Evolutionary conservation across 2,113 vertebrate species (phyloP).

Genomic region (Panthera leo): DNA sequence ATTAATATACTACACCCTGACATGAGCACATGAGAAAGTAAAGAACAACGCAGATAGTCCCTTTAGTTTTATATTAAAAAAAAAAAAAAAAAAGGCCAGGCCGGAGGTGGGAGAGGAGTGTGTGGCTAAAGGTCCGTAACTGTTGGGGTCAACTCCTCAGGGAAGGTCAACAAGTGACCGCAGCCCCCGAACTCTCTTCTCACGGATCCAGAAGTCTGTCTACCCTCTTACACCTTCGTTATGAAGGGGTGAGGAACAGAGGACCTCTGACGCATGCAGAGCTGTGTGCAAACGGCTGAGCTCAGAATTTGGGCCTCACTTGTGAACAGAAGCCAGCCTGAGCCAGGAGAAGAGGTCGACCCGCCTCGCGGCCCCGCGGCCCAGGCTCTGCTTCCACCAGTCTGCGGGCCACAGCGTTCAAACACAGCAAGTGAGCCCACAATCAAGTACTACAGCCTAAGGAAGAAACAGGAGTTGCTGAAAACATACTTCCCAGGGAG

Average conservation of each 20-base stretch:
- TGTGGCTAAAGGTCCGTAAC: neutral
- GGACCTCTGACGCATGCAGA: neutral
- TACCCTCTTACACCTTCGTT: neutral
- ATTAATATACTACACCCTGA: neutral
- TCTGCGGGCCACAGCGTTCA: rapidly evolving
- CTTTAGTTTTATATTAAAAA: neutral
- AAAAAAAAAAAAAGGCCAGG: neutral
- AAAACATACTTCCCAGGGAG: neutral
- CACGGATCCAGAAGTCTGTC: rapidly evolving
- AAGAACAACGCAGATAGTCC: neutral
- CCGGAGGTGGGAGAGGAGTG: neutral
- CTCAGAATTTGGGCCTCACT: neutral
- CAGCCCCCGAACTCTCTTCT: neutral
- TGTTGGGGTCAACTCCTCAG: neutral
- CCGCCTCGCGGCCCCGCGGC: neutral
- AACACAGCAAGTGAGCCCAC: rapidly evolving
- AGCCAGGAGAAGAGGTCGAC: neutral
- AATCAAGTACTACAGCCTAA: rapidly evolving
- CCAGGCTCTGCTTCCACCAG: neutral
- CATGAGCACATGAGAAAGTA: neutral
- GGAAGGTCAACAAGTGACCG: neutral
- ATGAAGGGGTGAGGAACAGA: neutral
- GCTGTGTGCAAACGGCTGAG: neutral
- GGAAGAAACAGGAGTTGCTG: neutral
- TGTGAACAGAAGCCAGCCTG: neutral